Base-by-base conservation (phyloP, 2,888 invertebrate species). In the Sphaeridia pumilis region DNA sequence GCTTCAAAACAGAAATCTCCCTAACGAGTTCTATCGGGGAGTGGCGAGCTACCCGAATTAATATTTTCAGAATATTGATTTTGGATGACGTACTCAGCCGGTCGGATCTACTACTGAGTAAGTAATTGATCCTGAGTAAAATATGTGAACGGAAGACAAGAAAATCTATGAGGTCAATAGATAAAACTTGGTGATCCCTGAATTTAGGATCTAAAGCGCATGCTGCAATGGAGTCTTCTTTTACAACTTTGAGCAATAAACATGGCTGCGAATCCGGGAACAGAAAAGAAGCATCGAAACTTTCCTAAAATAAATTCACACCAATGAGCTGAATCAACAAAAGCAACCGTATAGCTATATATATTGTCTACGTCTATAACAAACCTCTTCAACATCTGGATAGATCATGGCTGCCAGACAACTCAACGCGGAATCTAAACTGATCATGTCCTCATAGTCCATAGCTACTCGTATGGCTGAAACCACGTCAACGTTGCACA, bases 11-110 rank as follows among this genome's bases (percentile, higher is more conserved):
- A 10, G 48, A 35, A 20, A 53, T 28, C 34, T 47, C 45, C 1
- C 31, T 31, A 4, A 56, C 44, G 10, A 61, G 34, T 7, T 34
- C 27, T n/a, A 81, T 77, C 36, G 77, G 71, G 7, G 87, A 88
- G 69, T 89, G 85, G 66, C 89, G 78, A 0, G 81, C 78, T 35
- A 93, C 70, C 58, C 89, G 78, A 47, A 79, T 83, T 44, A 94
- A 73, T 59, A 92, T 80, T 70, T 87, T 84, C 46, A 93, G 68
- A 47, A 82, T 80, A 59, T 82, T 81, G 17, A 81, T 76, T 0
- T 87, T 79, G 55, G 60, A 58, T 5, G 54, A 36, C 46, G 63
- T 59, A 36, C 46, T 58, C n/a, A 60, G 46, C 2, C 55, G 20
- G 14, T 56, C 52, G 0, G 41, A 35, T 24, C 54, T 55, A 1